These are phyloP conservation scores for Heterocephalus glaber DNA, from an alignment of 2,113 vertebrate genomes.

Conservation along the genomic window DNA sequence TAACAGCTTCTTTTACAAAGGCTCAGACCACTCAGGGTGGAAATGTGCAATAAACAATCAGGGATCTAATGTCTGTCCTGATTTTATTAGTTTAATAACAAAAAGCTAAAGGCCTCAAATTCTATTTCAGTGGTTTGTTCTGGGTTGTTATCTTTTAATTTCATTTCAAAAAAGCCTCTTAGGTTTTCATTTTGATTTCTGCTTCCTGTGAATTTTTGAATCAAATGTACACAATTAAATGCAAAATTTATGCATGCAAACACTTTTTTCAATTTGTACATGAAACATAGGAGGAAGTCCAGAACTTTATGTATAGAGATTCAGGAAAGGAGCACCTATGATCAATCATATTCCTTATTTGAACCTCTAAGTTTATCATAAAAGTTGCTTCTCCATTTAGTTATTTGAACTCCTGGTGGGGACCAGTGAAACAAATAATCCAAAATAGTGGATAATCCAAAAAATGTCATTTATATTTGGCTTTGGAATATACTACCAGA, in stretches of 20 bases:
- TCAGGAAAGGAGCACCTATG: not conserved
- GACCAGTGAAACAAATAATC: constrained; percentile 67
- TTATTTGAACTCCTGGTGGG: constrained; percentile 56
- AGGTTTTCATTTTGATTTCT: not conserved
- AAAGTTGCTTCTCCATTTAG: constrained; percentile 54
- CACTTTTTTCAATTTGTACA: not conserved
- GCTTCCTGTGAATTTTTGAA: not conserved
- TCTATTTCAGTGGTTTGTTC: not conserved
- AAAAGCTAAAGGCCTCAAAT: not conserved
- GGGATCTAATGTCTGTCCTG: not conserved
- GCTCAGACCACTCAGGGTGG: not conserved
- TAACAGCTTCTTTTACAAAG: not conserved
- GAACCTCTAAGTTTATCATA: not conserved
- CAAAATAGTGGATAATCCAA: constrained; percentile 76
- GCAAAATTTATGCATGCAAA: not conserved
- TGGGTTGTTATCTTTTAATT: constrained; percentile 45
- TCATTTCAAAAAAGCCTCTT: not conserved
- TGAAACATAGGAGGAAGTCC: not conserved
- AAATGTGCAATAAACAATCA: not conserved
- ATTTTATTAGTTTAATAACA: not conserved
- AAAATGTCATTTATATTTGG: constrained; percentile 81
- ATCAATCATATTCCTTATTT: not conserved
- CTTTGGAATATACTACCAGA: constrained; percentile 77
- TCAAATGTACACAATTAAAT: not conserved
- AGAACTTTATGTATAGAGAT: not conserved